These are phyloP conservation scores for Clarias macrocephalus DNA, from an alignment of 2,113 vertebrate species.

Conservation along the genomic window DNA sequence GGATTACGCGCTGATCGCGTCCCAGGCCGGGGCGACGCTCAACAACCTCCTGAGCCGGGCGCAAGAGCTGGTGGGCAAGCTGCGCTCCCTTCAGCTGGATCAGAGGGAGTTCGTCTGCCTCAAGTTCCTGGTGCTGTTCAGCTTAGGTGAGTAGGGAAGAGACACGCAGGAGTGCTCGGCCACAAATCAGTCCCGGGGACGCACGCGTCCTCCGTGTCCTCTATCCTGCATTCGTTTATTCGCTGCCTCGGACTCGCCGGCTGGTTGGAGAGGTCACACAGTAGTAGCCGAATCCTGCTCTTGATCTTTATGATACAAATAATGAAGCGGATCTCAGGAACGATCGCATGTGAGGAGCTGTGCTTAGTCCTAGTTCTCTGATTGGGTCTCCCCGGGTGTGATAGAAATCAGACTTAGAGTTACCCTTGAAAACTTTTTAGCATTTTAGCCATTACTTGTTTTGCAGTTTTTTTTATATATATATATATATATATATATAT, in stretches of 20 bases:
- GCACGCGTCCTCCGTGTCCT: background rate
- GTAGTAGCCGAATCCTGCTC: background rate
- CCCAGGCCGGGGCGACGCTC: constrained; percentile 91
- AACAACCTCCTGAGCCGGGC: constrained; percentile 93
- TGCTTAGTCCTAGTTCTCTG: background rate
- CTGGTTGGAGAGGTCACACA: background rate
- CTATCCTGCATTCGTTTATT: background rate
- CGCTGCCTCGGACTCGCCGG: background rate
- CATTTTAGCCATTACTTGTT: no score
- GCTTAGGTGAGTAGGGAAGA: constrained; percentile 82
- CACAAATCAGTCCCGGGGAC: constrained; percentile 36
- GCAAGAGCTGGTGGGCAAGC: constrained; percentile 92
- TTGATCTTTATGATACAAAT: background rate
- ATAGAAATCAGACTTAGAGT: constrained; percentile 5
- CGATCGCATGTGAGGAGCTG: background rate
- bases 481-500: no score
- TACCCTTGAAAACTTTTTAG: background rate
- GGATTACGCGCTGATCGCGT: constrained; percentile 88
- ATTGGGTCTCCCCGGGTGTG: background rate
- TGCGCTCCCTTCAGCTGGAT: constrained; percentile 92
- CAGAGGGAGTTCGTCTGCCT: constrained; percentile 97
- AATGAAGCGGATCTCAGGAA: background rate
- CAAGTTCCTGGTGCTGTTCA: constrained; percentile 98
- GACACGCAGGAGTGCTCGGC: constrained; percentile 11
- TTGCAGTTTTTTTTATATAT: no score